Base-by-base conservation (phyloP, 2,113 vertebrate genomes). In the Willisornis vidua region DNA sequence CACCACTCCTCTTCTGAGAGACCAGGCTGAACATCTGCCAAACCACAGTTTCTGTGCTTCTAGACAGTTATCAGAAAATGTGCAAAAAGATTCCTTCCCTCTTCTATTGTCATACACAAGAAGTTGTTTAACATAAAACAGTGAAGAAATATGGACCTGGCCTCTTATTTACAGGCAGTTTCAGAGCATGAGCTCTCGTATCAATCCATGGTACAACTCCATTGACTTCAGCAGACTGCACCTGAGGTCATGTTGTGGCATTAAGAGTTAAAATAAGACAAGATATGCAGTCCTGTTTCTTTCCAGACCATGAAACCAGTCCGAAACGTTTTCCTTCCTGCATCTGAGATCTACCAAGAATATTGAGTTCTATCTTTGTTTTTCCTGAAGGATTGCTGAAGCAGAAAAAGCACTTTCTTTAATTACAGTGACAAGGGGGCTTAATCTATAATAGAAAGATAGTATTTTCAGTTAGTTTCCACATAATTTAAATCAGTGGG, bases 351-450 rank as follows among this genome's bases (percentile, higher is more conserved):
- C 87, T 88, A 94, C 93, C 54, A 94, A 85, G 71, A 89, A 76
- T 93, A 94, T 89, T 89, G 90, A 95, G 46, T 77, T 87, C 43
- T 91, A 25, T 78, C 89, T 85, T 91, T 87, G 58, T 45, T 96
- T 93, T 80, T 90, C 6, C 29, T 88, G 78, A 93, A 93, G 51
- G 59, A 80, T 22, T 79, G 71, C 31, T 62, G 66, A 82, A 87
- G 66, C 91, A 31, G 59, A 87, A 95, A 94, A 96, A 80, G 4
- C 46, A 37, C 41, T 72, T 81, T 72, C 48, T 65, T 89, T 82
- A 92, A 90, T 66, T 90, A 85, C 33, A 90, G 20, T 24, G 19
- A 31, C 63, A 66, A 79, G 5, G 31, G 15, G n/a, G 3, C 29
- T 91, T 76, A 61, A 83, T 91, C 58, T 91, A 25, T 79, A 77